Evolutionary conservation across 2,888 invertebrate species (phyloP), one percentile per base, ranked within the genome.

Genomic region (Luffia ferchaultella): DNA sequence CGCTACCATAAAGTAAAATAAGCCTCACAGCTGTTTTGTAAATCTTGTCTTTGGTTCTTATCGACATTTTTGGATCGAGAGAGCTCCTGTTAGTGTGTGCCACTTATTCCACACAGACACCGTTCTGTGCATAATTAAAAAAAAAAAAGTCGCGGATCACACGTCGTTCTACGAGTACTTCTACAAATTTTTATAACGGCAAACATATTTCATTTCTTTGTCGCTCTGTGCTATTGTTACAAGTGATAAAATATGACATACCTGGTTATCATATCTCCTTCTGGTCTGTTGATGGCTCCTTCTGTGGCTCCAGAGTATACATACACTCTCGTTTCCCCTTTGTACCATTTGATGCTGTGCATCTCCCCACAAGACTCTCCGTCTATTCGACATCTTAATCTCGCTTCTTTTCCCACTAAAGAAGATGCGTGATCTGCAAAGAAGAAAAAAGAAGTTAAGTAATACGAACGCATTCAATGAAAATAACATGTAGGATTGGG

Each of bases 341-440:
- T 88, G 76, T 93, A 93, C 93, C 93, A 93, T 70, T 93, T 93
- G 70, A 93, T 90, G 73, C 90, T 92, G 79, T 93, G 93, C 65
- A 93, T 87, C 56, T 88, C 89, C 0, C 92, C 92, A 64, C 93
- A 93, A 20, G 89, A 87, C n/a, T 86, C 80, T 43, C 86, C 85
- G 63, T 91, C 90, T 56, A 93, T 88, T 16, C 88, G 85, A 65
- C 93, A 93, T 1, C 89, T 89, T 42, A 93, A 83, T n/a, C 85
- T 83, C 7, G 90, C 90, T 7, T 88, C 88, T 18, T 87, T 85
- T 2, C 91, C 92, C 1, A 90, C 89, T 58, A 91, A 86, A 0
- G 91, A 90, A 47, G 88, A 86, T 40, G 89, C 83, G 62, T 89
- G 87, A 53, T 87, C 87, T 73, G 83, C 40, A 44, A 54, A 60